Conservation (phyloP, 2,797 vertebrate genomes). For the Aphelocoma californica region DNA sequence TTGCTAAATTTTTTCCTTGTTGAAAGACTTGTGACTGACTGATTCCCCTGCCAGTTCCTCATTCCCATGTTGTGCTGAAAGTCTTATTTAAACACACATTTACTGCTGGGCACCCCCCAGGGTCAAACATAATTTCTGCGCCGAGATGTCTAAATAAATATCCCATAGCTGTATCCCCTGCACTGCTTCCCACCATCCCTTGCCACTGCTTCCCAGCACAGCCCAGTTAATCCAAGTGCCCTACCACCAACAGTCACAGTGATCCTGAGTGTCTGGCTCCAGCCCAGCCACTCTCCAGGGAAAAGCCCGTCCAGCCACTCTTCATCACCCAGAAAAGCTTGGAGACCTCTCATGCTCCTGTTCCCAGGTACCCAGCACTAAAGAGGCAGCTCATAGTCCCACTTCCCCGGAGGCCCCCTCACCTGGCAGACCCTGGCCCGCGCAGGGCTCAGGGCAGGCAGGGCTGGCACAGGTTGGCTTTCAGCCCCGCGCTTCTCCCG, state of each 20-base stretch:
- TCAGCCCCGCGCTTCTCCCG: not conserved
- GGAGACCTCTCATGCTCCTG: not conserved
- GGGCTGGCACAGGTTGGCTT: slow-evolving; percentile 25
- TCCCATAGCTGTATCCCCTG: not conserved
- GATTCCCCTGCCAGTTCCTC: not conserved
- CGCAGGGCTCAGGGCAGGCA: slow-evolving; percentile 25
- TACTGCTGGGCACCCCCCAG: not conserved
- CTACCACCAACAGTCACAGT: not conserved
- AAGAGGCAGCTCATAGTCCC: not conserved
- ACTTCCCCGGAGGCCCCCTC: not conserved
- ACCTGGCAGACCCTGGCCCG: not conserved
- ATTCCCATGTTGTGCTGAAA: not conserved
- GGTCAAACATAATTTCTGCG: not conserved
- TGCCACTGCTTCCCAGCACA: not conserved
- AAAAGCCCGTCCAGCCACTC: not conserved
- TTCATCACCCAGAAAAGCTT: not conserved
- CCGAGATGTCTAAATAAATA: not conserved
- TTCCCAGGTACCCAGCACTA: not conserved
- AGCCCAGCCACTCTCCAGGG: not conserved
- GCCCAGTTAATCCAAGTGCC: not conserved
- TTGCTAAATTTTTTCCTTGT: not conserved
- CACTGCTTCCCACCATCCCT: not conserved
- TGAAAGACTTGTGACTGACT: not conserved
- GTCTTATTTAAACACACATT: not conserved
- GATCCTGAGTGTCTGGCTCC: not conserved